A percentile compares a stretch with the other conserved stretches of the same genome.
These are phyloP conservation scores for Cryptocephalus moraei DNA, from an alignment of 2,888 invertebrate genomes.

Conservation along the genomic window DNA sequence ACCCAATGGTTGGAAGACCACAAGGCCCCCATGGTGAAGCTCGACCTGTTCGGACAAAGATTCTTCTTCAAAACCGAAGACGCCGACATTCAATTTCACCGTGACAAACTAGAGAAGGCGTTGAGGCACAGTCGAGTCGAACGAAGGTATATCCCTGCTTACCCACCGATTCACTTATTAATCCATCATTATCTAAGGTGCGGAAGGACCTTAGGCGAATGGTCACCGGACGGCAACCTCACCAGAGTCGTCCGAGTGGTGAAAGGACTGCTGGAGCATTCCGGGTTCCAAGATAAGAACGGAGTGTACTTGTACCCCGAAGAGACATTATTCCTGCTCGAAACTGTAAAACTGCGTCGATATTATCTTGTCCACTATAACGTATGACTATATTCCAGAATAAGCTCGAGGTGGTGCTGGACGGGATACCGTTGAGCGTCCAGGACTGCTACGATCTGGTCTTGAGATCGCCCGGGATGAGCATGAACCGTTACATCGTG, in stretches of 20 bases:
- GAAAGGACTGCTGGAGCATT: conserved; percentile 22
- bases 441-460: conserved; percentile 55
- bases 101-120: conserved; percentile 15
- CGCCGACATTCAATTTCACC: conserved; percentile 13
- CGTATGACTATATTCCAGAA: conserved; percentile 39
- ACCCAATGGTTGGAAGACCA: conserved; percentile 26
- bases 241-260: conserved; percentile 24
- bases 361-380: not conserved
- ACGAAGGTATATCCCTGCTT: conserved; percentile 19
- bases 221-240: conserved; percentile 21
- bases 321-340: conserved; percentile 55
- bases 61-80: conserved; percentile 20
- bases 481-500: conserved; percentile 22
- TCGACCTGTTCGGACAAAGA: conserved; percentile 21
- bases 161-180: not conserved
- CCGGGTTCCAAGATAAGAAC: conserved; percentile 28
- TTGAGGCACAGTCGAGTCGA: conserved; percentile 25
- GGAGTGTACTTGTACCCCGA: conserved; percentile 46
- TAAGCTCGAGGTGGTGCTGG: conserved; percentile 46
- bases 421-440: conserved; percentile 49
- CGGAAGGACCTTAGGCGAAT: conserved; percentile 25
- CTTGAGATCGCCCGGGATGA: conserved; percentile 20
- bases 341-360: conserved; percentile 44
- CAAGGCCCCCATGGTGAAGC: conserved; percentile 25
- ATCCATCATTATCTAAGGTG: conserved; percentile 19